Evolutionary conservation across 2,888 invertebrate species (phyloP), one percentile per base, ranked within the genome.

Genomic region (Elmis aenea): DNA sequence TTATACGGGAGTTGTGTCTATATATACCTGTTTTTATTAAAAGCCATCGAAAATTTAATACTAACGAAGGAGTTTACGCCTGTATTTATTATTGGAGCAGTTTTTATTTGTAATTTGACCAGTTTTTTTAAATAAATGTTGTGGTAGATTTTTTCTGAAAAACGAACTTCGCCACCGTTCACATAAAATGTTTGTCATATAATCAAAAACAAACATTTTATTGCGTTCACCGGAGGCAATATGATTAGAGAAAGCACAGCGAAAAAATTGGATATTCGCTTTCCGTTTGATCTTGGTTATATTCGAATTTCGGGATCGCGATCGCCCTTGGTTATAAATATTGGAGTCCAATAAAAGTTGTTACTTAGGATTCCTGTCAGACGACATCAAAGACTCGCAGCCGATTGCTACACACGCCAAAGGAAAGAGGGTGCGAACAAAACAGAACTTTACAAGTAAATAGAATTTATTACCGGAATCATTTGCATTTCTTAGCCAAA

Each of bases 261-360:
- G 48, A 44, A 54, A 50, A 58, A 59, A 59, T 59, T 57, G 58
- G 58, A 59, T 60, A 60, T 60, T 58, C 59, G 58, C 38, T 52
- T 57, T 58, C 51, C 55, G 57, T 60, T 60, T 60, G 60, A 60
- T 59, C 54, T 59, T 54, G 48, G 55, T 57, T 58, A 58, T 55
- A 58, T 59, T 57, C 57, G 59, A 56, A 58, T 58, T 58, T 58
- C 48, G 50, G 31, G 47, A 40, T 42, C 47, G 46, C 42, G 41
- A 57, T 56, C 55, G 55, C 58, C 56, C 55, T 46, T 50, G 57
- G 62, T 62, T 65, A 65, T 65, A 66, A 66, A 66, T 66, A 66
- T 66, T 65, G 62, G 60, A 66, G 63, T 58, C 63, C 64, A 64
- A 64, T 66, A 63, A 64, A 64, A 65, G 62, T 65, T 65, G 64